Evolutionary conservation across 2,888 invertebrate species (phyloP).

Genomic region (Argyresthia albistria): DNA sequence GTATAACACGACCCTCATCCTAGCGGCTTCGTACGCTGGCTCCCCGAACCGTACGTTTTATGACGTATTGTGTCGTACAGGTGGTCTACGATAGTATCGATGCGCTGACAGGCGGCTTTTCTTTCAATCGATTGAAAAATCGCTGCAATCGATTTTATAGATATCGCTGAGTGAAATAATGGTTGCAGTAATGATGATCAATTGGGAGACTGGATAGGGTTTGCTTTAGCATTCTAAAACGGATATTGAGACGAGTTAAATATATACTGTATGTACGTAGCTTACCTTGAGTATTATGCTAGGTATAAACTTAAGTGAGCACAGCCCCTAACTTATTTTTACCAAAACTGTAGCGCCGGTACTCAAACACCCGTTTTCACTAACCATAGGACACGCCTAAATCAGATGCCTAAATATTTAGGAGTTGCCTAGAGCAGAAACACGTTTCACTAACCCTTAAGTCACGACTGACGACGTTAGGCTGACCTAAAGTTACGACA

Average conservation of each 20-base stretch:
- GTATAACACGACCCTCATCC: background rate
- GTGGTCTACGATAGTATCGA: slow-evolving; percentile 6
- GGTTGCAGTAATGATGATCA: too few species aligned
- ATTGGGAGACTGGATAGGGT: too few species aligned
- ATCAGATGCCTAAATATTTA: too few species aligned
- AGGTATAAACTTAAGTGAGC: background rate
- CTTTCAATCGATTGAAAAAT: background rate
- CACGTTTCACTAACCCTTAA: too few species aligned
- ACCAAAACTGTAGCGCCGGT: background rate
- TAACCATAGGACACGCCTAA: too few species aligned
- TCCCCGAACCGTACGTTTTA: slow-evolving; percentile 7
- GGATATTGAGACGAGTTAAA: background rate
- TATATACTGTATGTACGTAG: too few species aligned
- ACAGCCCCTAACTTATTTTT: background rate
- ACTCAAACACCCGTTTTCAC: too few species aligned
- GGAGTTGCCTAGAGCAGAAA: too few species aligned
- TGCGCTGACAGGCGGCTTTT: background rate
- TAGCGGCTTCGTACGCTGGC: slow-evolving; percentile 2
- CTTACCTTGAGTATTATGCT: too few species aligned
- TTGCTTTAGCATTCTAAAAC: background rate
- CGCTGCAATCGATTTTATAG: background rate
- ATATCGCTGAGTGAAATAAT: background rate
- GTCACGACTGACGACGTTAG: too few species aligned
- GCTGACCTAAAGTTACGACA: too few species aligned
- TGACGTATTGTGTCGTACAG: slow-evolving; percentile 11